Base-by-base conservation (phyloP, 2,113 vertebrate species). In the Piprites chloris region DNA sequence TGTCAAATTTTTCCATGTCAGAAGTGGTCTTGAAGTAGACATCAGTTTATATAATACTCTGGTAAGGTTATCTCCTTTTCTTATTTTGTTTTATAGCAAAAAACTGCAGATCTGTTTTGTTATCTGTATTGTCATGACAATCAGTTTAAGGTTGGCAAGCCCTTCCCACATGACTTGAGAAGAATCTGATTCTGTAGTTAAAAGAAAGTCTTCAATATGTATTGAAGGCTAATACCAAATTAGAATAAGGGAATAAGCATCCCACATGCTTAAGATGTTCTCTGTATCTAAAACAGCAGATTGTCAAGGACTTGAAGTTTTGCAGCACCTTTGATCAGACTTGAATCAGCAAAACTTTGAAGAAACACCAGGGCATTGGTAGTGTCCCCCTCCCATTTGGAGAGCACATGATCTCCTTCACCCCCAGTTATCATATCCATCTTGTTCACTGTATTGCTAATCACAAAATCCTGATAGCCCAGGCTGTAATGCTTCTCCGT, bases 1-100 rank as follows among this genome's bases (percentile, higher is more conserved):
- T 71, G 99, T 99, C 82, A 99, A 99, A 97, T 99, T 99, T 95
- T 98, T 98, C 96, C 99, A 99, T 93, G 94, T 98, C 88, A 98
- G 98, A 97, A 99, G 99, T 62, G 98, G 99, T 93, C 98, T 99
- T 80, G 99, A 99, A 97, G 99, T 99, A 95, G 99, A 99, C 96
- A 99, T 99, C 94, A 99, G 99, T 97, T 98, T 99, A 81, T 99
- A 99, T 97, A 99, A 99, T 95, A 99, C 99, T 73, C 97, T 99
- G 98, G 99, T 99, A 98, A 98, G 97, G 56, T 83, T 85, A 50
- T 78, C 37, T 55, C 44, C 5, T 37, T 47, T 55, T 41, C 59
- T 81, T 50, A 56, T 71, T 71, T 85, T 39, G 17, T 41, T 69
- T 22, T 33, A 23, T 55, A 59, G 37, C 39, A 81, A 59, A 87